A percentile compares a stretch with the other conserved stretches of the same genome.
phyloP scores from a whole-genome alignment of 2,888 invertebrate species.

The Pasiphila rectangulata region DNA sequence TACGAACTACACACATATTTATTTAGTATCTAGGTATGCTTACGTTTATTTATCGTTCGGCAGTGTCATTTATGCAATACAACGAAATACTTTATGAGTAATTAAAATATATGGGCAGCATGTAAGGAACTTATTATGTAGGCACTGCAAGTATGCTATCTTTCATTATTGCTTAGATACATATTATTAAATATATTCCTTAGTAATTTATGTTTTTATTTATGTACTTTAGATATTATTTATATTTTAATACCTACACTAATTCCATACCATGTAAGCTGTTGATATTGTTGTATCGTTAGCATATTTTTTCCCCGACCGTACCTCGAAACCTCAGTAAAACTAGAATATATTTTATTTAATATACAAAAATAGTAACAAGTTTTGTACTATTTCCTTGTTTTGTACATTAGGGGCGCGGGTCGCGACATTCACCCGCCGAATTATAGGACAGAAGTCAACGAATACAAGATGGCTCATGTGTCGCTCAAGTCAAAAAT shows the following conservation, averaged over 20 bases:
- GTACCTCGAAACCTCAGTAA: constrained; percentile 45
- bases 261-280: no score
- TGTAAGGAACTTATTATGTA: background rate
- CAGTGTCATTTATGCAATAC: no score
- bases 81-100: background rate
- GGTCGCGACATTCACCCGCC: constrained; percentile 45
- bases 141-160: background rate
- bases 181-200: background rate
- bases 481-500: background rate
- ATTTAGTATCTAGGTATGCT: background rate
- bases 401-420: constrained; percentile 71
- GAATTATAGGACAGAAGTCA: constrained; percentile 31
- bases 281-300: no score
- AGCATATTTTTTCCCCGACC: constrained; percentile 25
- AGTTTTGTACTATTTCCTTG: constrained; percentile 75
- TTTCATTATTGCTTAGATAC: background rate
- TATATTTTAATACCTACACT: no score
- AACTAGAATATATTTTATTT: constrained; percentile 70
- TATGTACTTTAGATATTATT: no score
- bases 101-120: background rate
- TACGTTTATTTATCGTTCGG: background rate
- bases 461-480: constrained; percentile 1
- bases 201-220: background rate
- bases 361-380: constrained; percentile 80
- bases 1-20: background rate